phyloP scores from a whole-genome alignment of 2,113 vertebrate genomes.

The Vicugna pacos region DNA sequence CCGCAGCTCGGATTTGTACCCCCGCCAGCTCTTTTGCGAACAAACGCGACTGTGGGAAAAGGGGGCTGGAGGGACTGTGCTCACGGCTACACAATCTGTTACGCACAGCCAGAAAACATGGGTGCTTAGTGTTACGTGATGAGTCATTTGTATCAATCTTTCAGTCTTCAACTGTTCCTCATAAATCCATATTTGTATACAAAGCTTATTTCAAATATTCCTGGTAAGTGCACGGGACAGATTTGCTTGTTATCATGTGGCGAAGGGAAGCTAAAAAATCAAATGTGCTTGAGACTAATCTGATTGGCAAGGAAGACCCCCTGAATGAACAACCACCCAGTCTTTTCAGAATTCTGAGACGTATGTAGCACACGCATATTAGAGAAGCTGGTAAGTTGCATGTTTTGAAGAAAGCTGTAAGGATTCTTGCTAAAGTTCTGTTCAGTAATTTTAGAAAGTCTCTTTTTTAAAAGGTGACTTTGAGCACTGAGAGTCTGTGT shows the following conservation, averaged over 20 bases:
- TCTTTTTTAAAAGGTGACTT: background rate
- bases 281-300: background rate
- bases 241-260: background rate
- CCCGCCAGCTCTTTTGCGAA: background rate
- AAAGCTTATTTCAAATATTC: background rate
- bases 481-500: background rate
- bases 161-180: background rate
- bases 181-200: background rate
- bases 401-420: background rate
- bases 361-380: background rate
- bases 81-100: background rate
- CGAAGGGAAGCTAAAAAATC: background rate
- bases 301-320: background rate
- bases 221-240: background rate
- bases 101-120: background rate
- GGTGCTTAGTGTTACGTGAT: background rate
- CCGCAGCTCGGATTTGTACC: background rate
- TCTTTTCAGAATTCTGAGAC: background rate
- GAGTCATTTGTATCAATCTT: background rate
- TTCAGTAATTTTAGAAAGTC: background rate
- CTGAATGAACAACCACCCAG: background rate
- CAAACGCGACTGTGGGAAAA: background rate
- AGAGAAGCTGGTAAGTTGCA: background rate
- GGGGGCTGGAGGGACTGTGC: background rate
- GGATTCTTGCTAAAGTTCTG: constrained; percentile 10